These are phyloP conservation scores for Leptopilina myrica DNA, from an alignment of 2,888 invertebrate species.

Conservation along the genomic window DNA sequence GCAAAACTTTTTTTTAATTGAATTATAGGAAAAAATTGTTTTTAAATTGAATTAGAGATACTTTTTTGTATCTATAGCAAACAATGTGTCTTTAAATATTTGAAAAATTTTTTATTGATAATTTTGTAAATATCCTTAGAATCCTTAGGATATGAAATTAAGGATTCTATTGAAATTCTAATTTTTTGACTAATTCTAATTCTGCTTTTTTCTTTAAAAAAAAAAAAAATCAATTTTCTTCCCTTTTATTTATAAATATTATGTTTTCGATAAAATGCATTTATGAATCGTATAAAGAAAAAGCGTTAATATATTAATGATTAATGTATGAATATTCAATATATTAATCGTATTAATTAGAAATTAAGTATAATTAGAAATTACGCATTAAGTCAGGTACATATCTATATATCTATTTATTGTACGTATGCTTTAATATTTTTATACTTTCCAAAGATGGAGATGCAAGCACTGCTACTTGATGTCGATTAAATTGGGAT, in stretches of 20 bases:
- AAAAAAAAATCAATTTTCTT: neutral
- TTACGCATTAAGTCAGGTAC: neutral
- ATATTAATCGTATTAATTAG: too few relatives aligned
- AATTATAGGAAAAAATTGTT: too few relatives aligned
- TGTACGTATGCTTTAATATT: slow-evolving; percentile 29
- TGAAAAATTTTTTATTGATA: too few relatives aligned
- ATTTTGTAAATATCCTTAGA: too few relatives aligned
- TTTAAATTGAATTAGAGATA: too few relatives aligned
- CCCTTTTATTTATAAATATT: neutral
- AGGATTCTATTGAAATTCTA: neutral
- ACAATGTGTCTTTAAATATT: too few relatives aligned
- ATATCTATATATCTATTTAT: slow-evolving; percentile 21
- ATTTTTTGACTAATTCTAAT: neutral
- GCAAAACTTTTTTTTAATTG: too few relatives aligned
- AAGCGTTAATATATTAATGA: slow-evolving; percentile 13
- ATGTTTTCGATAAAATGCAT: slow-evolving; percentile 16
- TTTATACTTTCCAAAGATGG: slow-evolving; percentile 31
- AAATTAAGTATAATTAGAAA: too few relatives aligned
- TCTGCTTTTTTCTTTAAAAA: too few relatives aligned
- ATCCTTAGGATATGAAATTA: too few relatives aligned
- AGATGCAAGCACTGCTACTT: slow-evolving; percentile 18
- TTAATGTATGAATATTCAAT: neutral
- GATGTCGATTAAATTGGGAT: neutral
- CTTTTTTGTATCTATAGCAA: too few relatives aligned
- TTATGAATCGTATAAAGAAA: neutral